Evolutionary conservation across 2,888 invertebrate genomes (phyloP).

Genomic region (Ormyrus pomaceus): DNA sequence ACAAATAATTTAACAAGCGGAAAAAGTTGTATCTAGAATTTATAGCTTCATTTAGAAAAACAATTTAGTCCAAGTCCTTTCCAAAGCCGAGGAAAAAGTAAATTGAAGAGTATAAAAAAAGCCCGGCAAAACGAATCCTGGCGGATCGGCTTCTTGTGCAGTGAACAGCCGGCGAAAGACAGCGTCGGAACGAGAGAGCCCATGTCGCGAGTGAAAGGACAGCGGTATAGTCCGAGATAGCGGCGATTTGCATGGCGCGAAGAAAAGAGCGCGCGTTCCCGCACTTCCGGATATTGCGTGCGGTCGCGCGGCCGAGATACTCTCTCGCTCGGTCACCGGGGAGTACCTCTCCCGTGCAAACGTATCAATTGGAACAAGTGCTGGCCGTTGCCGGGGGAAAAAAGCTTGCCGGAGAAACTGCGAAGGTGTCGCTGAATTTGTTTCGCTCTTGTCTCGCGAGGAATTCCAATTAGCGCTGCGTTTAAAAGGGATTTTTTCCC

Average conservation of each 20-base stretch:
- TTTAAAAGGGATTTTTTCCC: constrained; percentile 7
- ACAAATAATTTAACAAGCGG: too few relatives aligned
- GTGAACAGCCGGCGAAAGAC: too few relatives aligned
- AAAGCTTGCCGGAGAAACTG: not conserved
- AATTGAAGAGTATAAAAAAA: too few relatives aligned
- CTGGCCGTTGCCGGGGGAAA: too few relatives aligned
- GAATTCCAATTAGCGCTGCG: constrained; percentile 49
- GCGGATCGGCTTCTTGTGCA: too few relatives aligned
- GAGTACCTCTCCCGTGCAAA: constrained; percentile 23
- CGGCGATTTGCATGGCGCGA: not conserved
- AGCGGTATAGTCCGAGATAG: not conserved
- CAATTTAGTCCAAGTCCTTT: too few relatives aligned
- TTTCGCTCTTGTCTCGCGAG: constrained; percentile 9
- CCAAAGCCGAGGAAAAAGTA: too few relatives aligned
- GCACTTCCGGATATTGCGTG: constrained; percentile 1
- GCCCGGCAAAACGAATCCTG: too few relatives aligned
- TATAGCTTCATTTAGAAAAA: too few relatives aligned
- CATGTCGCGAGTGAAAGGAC: too few relatives aligned
- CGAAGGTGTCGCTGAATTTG: constrained; percentile 35
- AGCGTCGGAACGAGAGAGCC: too few relatives aligned
- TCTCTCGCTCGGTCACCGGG: not conserved
- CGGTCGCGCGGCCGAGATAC: not conserved
- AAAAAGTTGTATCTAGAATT: too few relatives aligned
- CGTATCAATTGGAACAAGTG: constrained; percentile 21
- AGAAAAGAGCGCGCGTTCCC: not conserved